Evolutionary conservation across 2,797 vertebrate species (phyloP).

Genomic region (Rhabdophis nuchalis): DNA sequence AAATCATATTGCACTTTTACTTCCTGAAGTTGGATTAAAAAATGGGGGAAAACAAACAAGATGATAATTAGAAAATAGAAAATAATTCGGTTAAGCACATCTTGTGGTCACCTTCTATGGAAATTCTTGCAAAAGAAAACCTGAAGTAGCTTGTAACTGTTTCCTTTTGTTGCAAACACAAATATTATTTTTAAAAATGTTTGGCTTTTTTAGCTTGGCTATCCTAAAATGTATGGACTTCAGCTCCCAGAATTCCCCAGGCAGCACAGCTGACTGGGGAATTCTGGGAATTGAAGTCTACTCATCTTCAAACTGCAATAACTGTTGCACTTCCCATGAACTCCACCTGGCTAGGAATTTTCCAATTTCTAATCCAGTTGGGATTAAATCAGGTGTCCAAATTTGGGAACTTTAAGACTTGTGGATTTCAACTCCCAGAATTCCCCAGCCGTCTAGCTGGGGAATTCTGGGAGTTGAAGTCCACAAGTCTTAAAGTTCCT

Average conservation of each 20-base stretch:
- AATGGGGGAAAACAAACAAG: not conserved
- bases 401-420: too few relatives aligned
- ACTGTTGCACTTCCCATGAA: too few relatives aligned
- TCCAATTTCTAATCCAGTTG: not conserved
- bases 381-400: not conserved
- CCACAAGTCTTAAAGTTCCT: too few relatives aligned
- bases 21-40: not conserved
- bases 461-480: too few relatives aligned
- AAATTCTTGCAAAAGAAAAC: not conserved
- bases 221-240: not conserved
- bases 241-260: not conserved
- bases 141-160: not conserved
- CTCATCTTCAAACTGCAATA: not conserved
- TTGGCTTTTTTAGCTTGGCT: not conserved
- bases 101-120: not conserved
- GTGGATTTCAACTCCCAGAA: too few relatives aligned
- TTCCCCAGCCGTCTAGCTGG: too few relatives aligned
- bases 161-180: not conserved
- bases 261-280: not conserved
- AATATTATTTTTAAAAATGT: not conserved
- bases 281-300: not conserved
- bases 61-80: not conserved
- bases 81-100: not conserved
- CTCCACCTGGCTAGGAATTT: not conserved
- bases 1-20: not conserved